A percentile compares a stretch with the other conserved stretches of the same genome.
Evolutionary conservation across 2,113 vertebrate genomes (phyloP).

Genomic region (Chiloscyllium plagiosum): DNA sequence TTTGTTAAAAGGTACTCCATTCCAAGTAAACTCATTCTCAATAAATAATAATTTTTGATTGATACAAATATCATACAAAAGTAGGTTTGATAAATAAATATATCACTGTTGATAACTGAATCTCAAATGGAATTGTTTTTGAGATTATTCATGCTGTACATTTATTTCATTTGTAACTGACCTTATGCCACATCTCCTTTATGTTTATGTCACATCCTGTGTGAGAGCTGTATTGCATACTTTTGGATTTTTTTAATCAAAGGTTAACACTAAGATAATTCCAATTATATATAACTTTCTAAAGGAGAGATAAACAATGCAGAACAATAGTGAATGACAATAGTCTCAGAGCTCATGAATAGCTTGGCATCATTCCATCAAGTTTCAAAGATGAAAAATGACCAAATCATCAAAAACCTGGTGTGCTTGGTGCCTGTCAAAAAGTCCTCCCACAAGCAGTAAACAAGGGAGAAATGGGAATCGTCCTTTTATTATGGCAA

Average conservation of each 20-base stretch:
- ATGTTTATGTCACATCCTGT: background rate
- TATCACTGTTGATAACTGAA: background rate
- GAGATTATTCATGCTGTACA: background rate
- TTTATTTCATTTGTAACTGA: background rate
- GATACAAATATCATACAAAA: conserved; percentile 7
- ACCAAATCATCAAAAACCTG: background rate
- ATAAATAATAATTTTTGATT: conserved; percentile 12
- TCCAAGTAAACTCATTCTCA: background rate
- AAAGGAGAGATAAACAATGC: background rate
- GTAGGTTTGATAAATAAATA: background rate
- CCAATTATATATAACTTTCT: background rate
- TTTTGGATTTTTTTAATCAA: background rate
- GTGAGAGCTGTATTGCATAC: background rate
- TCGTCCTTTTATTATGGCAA: no score
- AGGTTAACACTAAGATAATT: background rate
- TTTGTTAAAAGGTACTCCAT: background rate
- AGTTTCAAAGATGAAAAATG: background rate
- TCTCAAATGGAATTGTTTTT: background rate
- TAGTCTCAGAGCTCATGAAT: background rate
- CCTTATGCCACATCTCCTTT: background rate
- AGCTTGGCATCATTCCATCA: background rate
- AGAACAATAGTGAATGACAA: background rate
- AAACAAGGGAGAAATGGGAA: background rate
- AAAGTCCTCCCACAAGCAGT: background rate
- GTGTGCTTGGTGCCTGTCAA: background rate